Percentiles rank a stretch among this genome's conserved stretches.
Evolutionary conservation across 2,888 invertebrate species (phyloP).

Genomic region (Protophormia terraenovae): DNA sequence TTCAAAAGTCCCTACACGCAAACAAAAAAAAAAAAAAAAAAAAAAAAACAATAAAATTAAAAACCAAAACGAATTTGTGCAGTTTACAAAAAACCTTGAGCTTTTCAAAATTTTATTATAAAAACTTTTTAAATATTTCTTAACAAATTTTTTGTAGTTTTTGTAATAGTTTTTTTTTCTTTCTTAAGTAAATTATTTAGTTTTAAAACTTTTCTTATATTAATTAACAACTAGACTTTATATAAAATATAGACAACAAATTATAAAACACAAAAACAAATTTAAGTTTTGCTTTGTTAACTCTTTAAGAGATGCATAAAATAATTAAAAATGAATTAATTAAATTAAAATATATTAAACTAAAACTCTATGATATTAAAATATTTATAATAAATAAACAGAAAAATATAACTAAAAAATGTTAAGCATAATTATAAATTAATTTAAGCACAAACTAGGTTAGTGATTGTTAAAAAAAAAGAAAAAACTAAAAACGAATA

Average conservation of each 20-base stretch:
- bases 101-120: background rate
- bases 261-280: background rate
- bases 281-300: constrained; percentile 33
- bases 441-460: constrained; percentile 65
- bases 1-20: background rate
- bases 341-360: background rate
- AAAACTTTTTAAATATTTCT: too few relatives aligned
- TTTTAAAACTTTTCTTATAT: background rate
- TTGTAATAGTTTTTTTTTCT: background rate
- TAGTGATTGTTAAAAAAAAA: constrained; percentile 68
- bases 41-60: background rate
- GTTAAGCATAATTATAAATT: constrained; percentile 38
- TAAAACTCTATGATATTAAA: background rate
- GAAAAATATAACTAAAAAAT: constrained; percentile 24
- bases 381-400: background rate
- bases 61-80: too few relatives aligned
- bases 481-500: constrained; percentile 48
- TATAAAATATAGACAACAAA: background rate
- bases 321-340: constrained; percentile 27
- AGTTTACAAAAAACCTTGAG: too few relatives aligned
- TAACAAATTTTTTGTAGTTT: background rate
- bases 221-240: constrained; percentile 11
- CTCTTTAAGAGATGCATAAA: constrained; percentile 32
- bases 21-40: background rate
- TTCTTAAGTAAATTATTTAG: background rate